Base-by-base conservation (phyloP, 1,140 invertebrate genomes). In the Dendrolimus kikuchii region DNA sequence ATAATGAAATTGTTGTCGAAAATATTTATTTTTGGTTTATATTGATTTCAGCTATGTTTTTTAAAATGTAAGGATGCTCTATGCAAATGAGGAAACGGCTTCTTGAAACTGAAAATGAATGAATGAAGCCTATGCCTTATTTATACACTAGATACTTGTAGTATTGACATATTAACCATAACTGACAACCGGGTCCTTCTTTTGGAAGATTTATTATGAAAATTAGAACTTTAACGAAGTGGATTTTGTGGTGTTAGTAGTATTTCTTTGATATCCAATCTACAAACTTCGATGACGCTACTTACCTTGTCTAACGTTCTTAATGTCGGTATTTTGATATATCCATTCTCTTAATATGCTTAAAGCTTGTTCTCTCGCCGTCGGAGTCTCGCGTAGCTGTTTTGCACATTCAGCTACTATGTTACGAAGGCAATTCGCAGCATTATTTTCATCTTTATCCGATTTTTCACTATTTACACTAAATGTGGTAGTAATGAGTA, bases 281-380 rank as follows among this genome's bases (percentile, higher is more conserved):
- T 45, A 45, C 6, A 45, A 45, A 5, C 43, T 7, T 1, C 1
- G 23, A 23, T 23, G 3, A 2, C 23, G 23, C 23, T 38, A 6
- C 50, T 40, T 59, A 91, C 91, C 91, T 73, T 88, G 88, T 57
- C 92, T 87, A 10, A 93, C 90, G 73, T 93, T 90, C 63, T 83
- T 83, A 46, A 94, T 88, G 68, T 93, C 91, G 37, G 78, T 71
- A 66, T 93, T 93, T 70, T 93, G 90, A n/a, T 80, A 68, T 56
- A 93, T 90, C 92, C 92, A 94, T 5, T 92, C 89, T 46, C 89
- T 82, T 60, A 94, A 83, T 65, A 92, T 90, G 8, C 79, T 65
- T 42, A 94, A 71, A 8, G 90, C 89, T 64, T 93, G 91, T 40
- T 90, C 88, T 39, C 89, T 81, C 0, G 82, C 88, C 5, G 77